These are phyloP conservation scores for Odocoileus virginianus DNA, from an alignment of 2,113 vertebrate genomes.

Conservation along the genomic window DNA sequence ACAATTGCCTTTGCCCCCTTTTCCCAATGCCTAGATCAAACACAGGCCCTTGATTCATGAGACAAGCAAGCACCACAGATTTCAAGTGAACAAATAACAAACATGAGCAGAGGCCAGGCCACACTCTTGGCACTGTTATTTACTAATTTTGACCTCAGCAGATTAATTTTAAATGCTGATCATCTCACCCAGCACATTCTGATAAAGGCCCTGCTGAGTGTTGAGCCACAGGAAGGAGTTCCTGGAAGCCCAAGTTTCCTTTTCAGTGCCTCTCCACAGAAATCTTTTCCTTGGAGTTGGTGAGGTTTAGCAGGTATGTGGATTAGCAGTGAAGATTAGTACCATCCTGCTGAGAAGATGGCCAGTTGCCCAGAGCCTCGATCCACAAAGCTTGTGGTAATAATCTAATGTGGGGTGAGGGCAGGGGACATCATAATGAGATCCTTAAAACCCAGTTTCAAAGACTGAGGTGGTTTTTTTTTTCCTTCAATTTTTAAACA, in stretches of 20 bases:
- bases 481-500: neutral
- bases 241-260: constrained; percentile 23
- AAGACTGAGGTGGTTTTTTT: neutral
- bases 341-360: constrained; percentile 40
- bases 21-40: neutral
- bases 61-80: neutral
- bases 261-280: constrained; percentile 49
- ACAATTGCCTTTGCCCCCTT: neutral
- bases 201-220: constrained; percentile 22
- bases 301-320: constrained; percentile 46
- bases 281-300: constrained; percentile 51
- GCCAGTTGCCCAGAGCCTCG: constrained; percentile 30
- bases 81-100: neutral
- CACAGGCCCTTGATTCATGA: neutral
- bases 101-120: neutral
- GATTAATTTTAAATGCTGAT: constrained; percentile 35
- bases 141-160: neutral
- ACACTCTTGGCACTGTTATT: neutral
- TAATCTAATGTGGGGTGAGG: constrained; percentile 42
- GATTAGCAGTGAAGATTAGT: constrained; percentile 39
- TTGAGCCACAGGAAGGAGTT: neutral
- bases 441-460: constrained; percentile 36
- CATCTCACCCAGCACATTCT: constrained; percentile 24
- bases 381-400: constrained; percentile 44
- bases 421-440: constrained; percentile 38